Evolutionary conservation across 2,888 invertebrate genomes (phyloP), one percentile per base, ranked within the genome.

Genomic region (Phlogophora meticulosa): DNA sequence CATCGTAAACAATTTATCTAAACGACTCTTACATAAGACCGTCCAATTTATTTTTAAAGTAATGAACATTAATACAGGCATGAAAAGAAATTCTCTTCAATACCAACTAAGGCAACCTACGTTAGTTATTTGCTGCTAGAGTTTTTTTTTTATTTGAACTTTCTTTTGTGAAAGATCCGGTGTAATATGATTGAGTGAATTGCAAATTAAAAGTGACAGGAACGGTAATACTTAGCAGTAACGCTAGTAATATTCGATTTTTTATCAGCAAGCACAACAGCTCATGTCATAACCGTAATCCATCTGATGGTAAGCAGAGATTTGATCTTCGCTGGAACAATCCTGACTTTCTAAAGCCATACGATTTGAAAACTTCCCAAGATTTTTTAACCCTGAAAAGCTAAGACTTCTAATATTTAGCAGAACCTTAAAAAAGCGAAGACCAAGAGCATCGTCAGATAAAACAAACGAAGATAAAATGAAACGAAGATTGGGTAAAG

Each of bases 21-120:
- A 77, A 63, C 52, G 45, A n/a, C 11, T 40, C 10, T 77, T 78
- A 63, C 42, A 63, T 74, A 78, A 74, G 17, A 13, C 15, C 53
- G 20, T 55, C 48, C 58, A 60, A 78, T 65, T 73, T 51, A 51
- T 51, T 51, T n/a, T 15, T 72, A 61, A 40, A 48, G n/a, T n/a
- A 74, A 74, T 53, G 52, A 65, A 51, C 48, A 46, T 45, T 17
- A 20, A 28, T 61, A 65, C 5, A 28, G n/a, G 60, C 63, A 24
- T 40, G 28, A 13, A 48, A 58, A 58, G 17, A 65, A 59, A 67
- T 59, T 62, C n/a, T 40, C n/a, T 58, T 43, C 4, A 20, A 40
- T 7, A 1, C 46, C 46, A 63, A 55, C 32, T 59, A 63, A 34
- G 46, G 56, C 51, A 68, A 43, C 43, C 65, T 57, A 71, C 20